Evolutionary conservation across 2,113 vertebrate species (phyloP).

Genomic region (Motacilla tschutschensis): DNA sequence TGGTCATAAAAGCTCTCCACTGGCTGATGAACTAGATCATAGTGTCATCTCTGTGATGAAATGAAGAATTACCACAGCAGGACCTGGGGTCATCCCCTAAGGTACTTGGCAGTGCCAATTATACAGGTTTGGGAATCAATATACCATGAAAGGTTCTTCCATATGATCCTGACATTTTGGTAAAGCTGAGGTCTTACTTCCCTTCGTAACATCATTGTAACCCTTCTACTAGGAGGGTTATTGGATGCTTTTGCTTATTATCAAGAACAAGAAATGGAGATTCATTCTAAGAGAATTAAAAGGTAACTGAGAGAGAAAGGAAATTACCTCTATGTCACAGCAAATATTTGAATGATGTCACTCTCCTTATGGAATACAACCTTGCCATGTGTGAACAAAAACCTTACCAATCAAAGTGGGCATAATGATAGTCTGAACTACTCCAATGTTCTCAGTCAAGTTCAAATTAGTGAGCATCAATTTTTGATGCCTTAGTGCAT

Average conservation of each 20-base stretch:
- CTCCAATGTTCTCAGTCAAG: background rate
- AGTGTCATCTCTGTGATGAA: background rate
- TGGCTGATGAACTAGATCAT: background rate
- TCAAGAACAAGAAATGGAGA: constrained; percentile 26
- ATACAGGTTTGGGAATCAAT: background rate
- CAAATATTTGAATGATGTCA: constrained; percentile 12
- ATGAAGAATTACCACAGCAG: background rate
- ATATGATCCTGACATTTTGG: background rate
- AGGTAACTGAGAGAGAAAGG: constrained; percentile 37
- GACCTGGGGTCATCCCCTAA: background rate
- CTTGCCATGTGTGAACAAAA: constrained; percentile 1
- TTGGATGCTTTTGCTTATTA: constrained; percentile 12
- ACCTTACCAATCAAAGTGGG: background rate
- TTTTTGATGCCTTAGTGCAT: constrained; percentile 23
- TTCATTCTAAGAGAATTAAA: constrained; percentile 32
- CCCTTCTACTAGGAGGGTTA: background rate
- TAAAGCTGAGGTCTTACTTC: constrained; percentile 5
- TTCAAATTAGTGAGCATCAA: background rate
- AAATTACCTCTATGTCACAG: constrained; percentile 38
- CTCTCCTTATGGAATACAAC: background rate
- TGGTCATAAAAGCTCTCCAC: background rate
- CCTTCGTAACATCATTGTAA: background rate
- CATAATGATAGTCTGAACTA: constrained; percentile 25
- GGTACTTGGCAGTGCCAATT: background rate
- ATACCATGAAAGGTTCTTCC: background rate